Base-by-base conservation (phyloP, 1,140 invertebrate genomes). In the Caenorhabditis inopinata region DNA sequence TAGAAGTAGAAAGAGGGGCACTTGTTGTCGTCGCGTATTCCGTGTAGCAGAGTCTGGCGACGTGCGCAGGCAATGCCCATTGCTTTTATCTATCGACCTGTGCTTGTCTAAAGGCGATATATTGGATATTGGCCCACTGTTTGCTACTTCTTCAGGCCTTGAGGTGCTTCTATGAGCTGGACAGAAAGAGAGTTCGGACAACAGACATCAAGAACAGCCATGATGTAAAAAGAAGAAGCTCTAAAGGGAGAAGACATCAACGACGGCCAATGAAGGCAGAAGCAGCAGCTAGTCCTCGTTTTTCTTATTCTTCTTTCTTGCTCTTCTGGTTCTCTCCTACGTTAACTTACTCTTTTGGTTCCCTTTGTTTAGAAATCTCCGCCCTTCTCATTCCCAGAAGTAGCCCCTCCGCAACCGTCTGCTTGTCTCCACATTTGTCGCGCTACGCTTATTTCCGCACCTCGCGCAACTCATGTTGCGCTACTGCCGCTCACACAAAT, bases 11-110 rank as follows among this genome's bases (percentile, higher is more conserved):
- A 58, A n/a, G 32, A 68, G 58, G 58, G 58, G 38, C 58, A 68
- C 58, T 68, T 68, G 32, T 68, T 68, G 32, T 38, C 32, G 58
- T 68, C 58, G 32, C 58, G 58, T 68, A 68, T 32, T 68, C 25
- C 32, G 32, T 68, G 58, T 38, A 42, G 32, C 9, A 16, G 58
- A n/a, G 11, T 68, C 58, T 68, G 58, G 32, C 58, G 32, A 68
- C 29, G 58, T 68, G 58, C 38, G 51, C 51, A 58, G 51, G 51
- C 51, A 58, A 58, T 58, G 53, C 11, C 14, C 27, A 58, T 38
- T 68, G 58, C 58, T 68, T 68, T 68, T 68, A 68, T 68, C 58
- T 68, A 42, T 68, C 58, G 58, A 68, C 58, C 58, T 68, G 58
- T 68, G 58, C 58, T 68, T 68, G 51, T 51, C 18, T 18, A 25